Percentiles rank a stretch among this genome's conserved stretches.
Conservation (phyloP, 1,140 invertebrate species). For the Homarus americanus region DNA sequence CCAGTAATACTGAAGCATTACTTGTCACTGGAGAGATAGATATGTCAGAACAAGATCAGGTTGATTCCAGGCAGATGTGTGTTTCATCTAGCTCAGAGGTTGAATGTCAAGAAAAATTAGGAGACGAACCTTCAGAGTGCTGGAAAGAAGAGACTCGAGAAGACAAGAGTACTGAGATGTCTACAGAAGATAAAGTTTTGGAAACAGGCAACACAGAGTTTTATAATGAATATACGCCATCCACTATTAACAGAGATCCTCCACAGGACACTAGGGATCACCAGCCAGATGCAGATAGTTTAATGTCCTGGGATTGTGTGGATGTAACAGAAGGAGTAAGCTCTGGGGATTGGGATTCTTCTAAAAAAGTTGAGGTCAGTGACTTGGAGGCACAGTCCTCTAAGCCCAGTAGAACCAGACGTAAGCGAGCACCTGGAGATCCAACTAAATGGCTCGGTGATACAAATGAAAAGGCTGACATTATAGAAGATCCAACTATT, state of each 20-base stretch:
- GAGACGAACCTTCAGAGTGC: not conserved
- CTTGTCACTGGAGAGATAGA: not conserved
- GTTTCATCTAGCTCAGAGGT: not conserved
- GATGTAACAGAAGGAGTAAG: slow-evolving; percentile 32
- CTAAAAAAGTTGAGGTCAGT: not conserved
- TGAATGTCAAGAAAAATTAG: not conserved
- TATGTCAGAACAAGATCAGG: not conserved
- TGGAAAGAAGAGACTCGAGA: not conserved
- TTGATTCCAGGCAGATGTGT: not conserved
- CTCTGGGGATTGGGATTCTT: slow-evolving; percentile 42
- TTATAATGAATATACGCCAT: not conserved
- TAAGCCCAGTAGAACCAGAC: slow-evolving; percentile 39
- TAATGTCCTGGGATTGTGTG: slow-evolving; percentile 50
- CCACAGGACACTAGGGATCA: not conserved
- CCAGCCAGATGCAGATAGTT: not conserved
- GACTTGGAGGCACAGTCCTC: not conserved
- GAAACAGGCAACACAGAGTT: no score
- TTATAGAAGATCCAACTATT: not conserved
- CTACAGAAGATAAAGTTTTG: not conserved
- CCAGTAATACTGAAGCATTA: no score
- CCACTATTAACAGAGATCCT: not conserved
- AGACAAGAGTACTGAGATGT: not conserved
- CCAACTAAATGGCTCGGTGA: slow-evolving; percentile 41
- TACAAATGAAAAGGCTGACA: not conserved
- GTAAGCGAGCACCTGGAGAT: slow-evolving; percentile 43